A percentile compares a stretch with the other conserved stretches of the same genome.
These are phyloP conservation scores for Sebastes alutus DNA, from an alignment of 2,797 vertebrate species.

Conservation along the genomic window DNA sequence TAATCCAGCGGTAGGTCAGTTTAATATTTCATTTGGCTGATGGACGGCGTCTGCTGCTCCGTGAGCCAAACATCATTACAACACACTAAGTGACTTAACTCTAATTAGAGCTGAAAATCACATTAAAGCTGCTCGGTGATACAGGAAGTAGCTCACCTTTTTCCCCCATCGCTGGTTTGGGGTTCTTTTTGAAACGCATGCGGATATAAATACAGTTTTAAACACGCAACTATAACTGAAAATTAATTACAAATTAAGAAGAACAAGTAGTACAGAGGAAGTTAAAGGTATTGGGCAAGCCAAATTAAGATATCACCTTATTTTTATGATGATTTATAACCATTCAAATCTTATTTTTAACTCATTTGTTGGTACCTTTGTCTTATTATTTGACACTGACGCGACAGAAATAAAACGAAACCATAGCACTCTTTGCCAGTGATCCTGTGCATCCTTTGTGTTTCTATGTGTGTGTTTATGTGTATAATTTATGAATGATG, in stretches of 20 bases:
- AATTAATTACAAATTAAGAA: not conserved
- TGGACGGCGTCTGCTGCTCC: slow-evolving; percentile 73
- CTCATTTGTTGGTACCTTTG: not conserved
- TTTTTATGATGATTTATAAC: not conserved
- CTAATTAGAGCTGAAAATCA: slow-evolving; percentile 79
- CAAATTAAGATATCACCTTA: not conserved
- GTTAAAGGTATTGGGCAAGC: not conserved
- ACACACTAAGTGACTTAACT: slow-evolving; percentile 77
- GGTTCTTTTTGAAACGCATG: not conserved
- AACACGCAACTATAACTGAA: not conserved
- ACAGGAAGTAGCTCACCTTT: slow-evolving; percentile 57
- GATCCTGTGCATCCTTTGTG: not conserved
- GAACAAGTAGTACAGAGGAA: not conserved
- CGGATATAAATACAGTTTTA: not conserved
- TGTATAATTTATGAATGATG: slow-evolving; percentile 61
- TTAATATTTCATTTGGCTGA: slow-evolving; percentile 80
- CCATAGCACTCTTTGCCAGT: not conserved
- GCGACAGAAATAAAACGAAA: not conserved
- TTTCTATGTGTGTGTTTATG: slow-evolving; percentile 14
- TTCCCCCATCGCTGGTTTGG: not conserved
- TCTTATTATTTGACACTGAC: not conserved
- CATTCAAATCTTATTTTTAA: not conserved
- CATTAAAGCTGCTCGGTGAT: slow-evolving; percentile 67
- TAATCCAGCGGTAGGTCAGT: slow-evolving; percentile 67
- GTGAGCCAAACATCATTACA: slow-evolving; percentile 76